phyloP scores from a whole-genome alignment of 2,888 invertebrate species.

The Cyrtodaria siliqua region DNA sequence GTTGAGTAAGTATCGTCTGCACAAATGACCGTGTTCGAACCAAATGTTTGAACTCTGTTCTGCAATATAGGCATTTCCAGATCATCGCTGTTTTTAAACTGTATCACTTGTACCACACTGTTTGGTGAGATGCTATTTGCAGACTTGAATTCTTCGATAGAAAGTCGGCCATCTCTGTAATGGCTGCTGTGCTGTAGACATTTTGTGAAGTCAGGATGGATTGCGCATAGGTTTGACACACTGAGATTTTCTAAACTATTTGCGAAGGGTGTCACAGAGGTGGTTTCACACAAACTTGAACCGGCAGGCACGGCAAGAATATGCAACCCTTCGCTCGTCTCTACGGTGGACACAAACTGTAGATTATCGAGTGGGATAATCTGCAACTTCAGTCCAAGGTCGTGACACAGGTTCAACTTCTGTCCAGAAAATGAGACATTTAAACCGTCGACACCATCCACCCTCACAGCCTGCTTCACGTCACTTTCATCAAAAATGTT shows the following conservation, averaged over 20 bases:
- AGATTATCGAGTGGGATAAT: conserved; percentile 46
- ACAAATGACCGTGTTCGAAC: too few species aligned
- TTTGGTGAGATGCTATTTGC: not conserved
- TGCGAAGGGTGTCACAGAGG: not conserved
- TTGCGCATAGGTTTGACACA: too few species aligned
- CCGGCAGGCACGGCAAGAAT: conserved; percentile 37
- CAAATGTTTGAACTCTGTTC: too few species aligned
- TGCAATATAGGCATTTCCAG: too few species aligned
- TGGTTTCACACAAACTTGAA: not conserved
- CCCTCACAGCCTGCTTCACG: conserved; percentile 3
- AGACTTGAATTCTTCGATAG: too few species aligned
- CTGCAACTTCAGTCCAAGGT: conserved; percentile 39
- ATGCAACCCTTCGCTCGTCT: conserved; percentile 43
- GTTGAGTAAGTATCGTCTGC: too few species aligned
- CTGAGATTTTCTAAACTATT: not conserved
- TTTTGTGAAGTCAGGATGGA: too few species aligned
- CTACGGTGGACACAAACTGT: conserved; percentile 42
- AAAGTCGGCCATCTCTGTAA: too few species aligned
- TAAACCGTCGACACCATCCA: not conserved
- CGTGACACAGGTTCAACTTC: conserved; percentile 22
- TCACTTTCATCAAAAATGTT: conserved; percentile 25
- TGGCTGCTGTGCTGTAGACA: too few species aligned
- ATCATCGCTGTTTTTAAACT: too few species aligned
- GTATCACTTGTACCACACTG: not conserved
- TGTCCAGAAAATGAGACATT: not conserved